Percentiles rank a stretch among this genome's conserved stretches.
These are phyloP conservation scores for Phoebastria nigripes DNA, from an alignment of 2,797 vertebrate genomes.

Conservation along the genomic window DNA sequence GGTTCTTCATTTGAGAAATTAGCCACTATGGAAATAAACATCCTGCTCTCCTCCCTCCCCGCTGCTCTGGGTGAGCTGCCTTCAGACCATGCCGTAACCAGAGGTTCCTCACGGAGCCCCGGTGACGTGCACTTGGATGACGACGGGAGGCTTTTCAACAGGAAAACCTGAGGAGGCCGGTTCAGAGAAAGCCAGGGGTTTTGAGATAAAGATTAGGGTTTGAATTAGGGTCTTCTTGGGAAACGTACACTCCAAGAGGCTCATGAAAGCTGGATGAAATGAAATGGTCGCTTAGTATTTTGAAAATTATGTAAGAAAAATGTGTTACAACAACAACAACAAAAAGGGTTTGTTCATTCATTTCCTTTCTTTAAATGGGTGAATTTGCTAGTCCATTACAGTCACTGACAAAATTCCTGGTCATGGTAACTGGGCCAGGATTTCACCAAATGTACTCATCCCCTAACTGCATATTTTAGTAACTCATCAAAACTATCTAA, in stretches of 20 bases:
- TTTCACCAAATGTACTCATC: neutral
- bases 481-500: neutral
- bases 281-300: neutral
- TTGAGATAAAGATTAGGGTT: neutral
- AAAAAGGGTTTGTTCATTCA: neutral
- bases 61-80: neutral
- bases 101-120: neutral
- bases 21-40: neutral
- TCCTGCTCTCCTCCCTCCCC: neutral
- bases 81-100: neutral
- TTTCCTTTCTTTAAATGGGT: neutral
- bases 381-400: neutral
- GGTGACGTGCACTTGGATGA: neutral
- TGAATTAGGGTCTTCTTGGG: neutral
- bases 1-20: neutral
- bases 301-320: neutral
- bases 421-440: neutral
- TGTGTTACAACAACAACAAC: neutral
- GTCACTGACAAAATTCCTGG: neutral
- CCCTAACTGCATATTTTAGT: neutral
- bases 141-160: neutral
- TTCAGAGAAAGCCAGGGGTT: neutral
- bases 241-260: rapidly evolving
- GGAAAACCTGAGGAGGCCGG: neutral
- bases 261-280: neutral